Conservation (phyloP, 2,888 invertebrate genomes). For the Cephalotes varians region DNA sequence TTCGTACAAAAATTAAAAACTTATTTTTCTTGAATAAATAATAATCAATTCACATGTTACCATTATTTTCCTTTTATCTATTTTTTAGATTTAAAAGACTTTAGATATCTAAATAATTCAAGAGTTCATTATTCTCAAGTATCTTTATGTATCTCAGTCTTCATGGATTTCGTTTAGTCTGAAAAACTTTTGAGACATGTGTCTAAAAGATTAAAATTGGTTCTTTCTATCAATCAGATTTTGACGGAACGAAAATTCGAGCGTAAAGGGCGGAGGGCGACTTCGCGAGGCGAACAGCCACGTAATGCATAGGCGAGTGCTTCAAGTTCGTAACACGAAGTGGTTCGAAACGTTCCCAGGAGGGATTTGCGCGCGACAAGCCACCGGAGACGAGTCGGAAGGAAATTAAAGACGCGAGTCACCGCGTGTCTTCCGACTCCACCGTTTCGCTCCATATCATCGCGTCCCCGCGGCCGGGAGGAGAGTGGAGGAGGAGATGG, state of each 20-base stretch:
- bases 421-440: slow-evolving; percentile 17
- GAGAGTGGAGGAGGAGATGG: neutral
- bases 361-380: slow-evolving; percentile 70
- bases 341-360: slow-evolving; percentile 67
- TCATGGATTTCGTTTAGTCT: neutral
- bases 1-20: neutral
- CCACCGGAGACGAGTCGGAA: slow-evolving; percentile 52
- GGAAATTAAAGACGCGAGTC: slow-evolving; percentile 54
- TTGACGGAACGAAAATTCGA: neutral
- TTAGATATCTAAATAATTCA: neutral
- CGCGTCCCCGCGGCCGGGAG: slow-evolving; percentile 62
- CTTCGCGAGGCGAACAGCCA: neutral
- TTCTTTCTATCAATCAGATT: neutral
- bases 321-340: slow-evolving; percentile 11
- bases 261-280: neutral
- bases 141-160: neutral
- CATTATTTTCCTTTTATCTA: neutral
- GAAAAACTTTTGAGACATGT: neutral
- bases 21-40: neutral
- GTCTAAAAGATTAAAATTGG: slow-evolving; percentile 4
- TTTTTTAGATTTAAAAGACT: neutral
- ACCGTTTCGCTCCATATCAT: slow-evolving; percentile 30
- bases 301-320: slow-evolving; percentile 6
- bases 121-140: no score
- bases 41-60: neutral